phyloP scores from a whole-genome alignment of 2,113 vertebrate genomes.

The Cacatua alba region DNA sequence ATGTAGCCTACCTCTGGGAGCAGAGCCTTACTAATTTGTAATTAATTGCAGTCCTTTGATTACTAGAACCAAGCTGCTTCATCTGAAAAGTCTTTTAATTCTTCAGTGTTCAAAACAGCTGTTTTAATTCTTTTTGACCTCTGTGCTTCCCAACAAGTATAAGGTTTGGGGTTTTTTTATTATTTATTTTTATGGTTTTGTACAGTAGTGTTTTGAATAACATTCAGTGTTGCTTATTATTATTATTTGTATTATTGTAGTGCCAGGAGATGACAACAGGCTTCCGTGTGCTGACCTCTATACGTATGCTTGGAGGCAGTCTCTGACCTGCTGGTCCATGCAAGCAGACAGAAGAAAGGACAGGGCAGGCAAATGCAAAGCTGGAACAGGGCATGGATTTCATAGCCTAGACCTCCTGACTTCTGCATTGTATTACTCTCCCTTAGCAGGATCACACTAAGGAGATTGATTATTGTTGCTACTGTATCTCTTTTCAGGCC shows the following conservation, averaged over 20 bases:
- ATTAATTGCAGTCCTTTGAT: neutral
- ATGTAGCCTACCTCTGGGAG: neutral
- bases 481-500: neutral
- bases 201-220: neutral
- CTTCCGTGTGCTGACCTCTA: neutral
- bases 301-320: neutral
- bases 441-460: neutral
- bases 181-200: neutral
- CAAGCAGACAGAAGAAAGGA: neutral
- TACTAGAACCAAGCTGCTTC: neutral
- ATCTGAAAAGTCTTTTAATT: neutral
- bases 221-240: neutral
- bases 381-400: neutral
- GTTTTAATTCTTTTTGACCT: neutral
- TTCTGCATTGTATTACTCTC: neutral
- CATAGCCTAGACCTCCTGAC: neutral
- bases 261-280: neutral
- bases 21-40: neutral
- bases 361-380: neutral
- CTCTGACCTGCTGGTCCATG: neutral
- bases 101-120: neutral
- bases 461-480: neutral
- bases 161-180: neutral
- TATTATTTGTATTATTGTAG: neutral
- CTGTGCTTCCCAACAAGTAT: neutral